These are phyloP conservation scores for Akabosia matsudoensis DNA, from an alignment of 1,140 invertebrate genomes.

Conservation along the genomic window DNA sequence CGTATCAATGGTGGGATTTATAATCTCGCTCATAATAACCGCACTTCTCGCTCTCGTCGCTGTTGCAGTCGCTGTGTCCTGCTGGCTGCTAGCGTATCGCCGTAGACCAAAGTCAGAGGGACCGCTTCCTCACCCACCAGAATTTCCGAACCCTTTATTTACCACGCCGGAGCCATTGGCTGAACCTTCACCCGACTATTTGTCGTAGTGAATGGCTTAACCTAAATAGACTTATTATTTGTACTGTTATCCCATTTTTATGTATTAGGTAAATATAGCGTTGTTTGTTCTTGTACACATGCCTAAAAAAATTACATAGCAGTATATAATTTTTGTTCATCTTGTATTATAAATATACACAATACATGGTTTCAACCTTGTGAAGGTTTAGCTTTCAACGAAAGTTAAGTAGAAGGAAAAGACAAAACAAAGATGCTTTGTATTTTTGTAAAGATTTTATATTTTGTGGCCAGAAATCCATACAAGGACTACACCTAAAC, in stretches of 20 bases:
- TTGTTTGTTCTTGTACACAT: neutral
- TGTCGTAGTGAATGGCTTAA: conserved; percentile 47
- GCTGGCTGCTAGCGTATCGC: conserved; percentile 90
- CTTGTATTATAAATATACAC: too few species aligned
- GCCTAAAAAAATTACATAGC: too few species aligned
- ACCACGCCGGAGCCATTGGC: conserved; percentile 75
- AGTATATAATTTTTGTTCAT: too few species aligned
- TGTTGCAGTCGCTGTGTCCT: conserved; percentile 87
- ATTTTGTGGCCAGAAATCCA: neutral
- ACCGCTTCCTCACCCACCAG: conserved; percentile 86
- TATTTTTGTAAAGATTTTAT: neutral
- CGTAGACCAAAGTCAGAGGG: conserved; percentile 77
- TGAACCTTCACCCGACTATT: conserved; percentile 76
- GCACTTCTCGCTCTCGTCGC: conserved; percentile 85
- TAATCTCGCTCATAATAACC: conserved; percentile 86
- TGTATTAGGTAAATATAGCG: neutral
- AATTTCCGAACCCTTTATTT: conserved; percentile 91
- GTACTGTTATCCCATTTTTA: neutral
- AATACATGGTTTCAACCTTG: too few species aligned
- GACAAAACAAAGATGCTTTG: neutral
- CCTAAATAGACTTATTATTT: conserved; percentile 10
- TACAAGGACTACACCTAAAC: neutral
- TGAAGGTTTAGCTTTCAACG: too few species aligned
- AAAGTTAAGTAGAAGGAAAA: too few species aligned
- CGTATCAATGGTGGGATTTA: conserved; percentile 86